Base-by-base conservation (phyloP, 2,888 invertebrate genomes). In the Chymomyza caudatula region DNA sequence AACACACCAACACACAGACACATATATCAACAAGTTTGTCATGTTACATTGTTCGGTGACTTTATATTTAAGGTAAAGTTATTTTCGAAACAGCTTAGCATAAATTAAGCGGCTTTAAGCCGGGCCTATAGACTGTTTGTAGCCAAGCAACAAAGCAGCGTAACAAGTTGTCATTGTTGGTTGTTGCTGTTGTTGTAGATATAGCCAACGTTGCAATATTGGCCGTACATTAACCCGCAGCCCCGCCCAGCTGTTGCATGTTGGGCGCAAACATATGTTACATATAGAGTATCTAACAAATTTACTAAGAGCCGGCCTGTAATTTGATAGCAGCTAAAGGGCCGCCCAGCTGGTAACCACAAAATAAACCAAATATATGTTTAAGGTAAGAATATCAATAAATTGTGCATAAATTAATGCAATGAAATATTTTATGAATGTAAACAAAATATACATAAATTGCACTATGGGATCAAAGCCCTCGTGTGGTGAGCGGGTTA, bases 81-180 rank as follows among this genome's bases (percentile, higher is more conserved):
- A 67, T 69, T 69, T 78, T 66, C 65, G 63, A 72, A 62, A 70
- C 67, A 67, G 73, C 65, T 81, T 81, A 74, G 73, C 76, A 84
- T 80, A 75, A 75, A 67, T 77, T 65, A 71, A 23, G 8, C 60
- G 44, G 59, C 63, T 61, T 63, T 37, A 71, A 65, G 66, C 20
- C 67, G 63, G n/a, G 52, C 58, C 43, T 44, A 64, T 59, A 61
- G 63, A 37, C 29, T 37, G 29, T 56, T 61, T 53, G 44, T 53
- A 58, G 22, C 22, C 11, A 37, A 53, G 53, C 58, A 20, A 43
- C 53, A 60, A 57, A 42, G 49, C 66, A 67, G 25, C 29, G 15
- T 11, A 17, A 37, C 56, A 42, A 37, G 17, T 29, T 42, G 6
- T 11, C 29, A 37, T 51, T 5, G 13, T 51, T 51, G 51, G 22